Evolutionary conservation across 2,888 invertebrate species (phyloP), one percentile per base, ranked within the genome.

Genomic region (Zootermopsis nevadensis): DNA sequence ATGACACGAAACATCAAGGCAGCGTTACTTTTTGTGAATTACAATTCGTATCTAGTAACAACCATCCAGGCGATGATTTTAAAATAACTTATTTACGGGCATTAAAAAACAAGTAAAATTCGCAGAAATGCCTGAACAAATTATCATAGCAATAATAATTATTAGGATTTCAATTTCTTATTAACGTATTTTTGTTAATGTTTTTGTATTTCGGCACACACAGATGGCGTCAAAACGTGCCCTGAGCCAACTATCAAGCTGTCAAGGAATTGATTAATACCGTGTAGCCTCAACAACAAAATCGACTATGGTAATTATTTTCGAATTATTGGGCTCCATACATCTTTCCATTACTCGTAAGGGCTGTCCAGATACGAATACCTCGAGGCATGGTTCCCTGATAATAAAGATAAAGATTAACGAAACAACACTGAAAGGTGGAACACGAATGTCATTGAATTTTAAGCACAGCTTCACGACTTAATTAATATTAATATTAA

Each of bases 231-330:
- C 48, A 31, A 0, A 33, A 74, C n/a, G 24, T 74, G 74, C 74
- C 74, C 1, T 24, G 38, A 74, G 74, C 74, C 2, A 74, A 2
- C n/a, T 38, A 74, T 74, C 74, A 31, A 74, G 24, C 74, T 74
- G 74, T 74, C 74, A 74, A 24, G 38, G 2, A 38, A 1, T 35
- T 74, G 38, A 42, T 74, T 38, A 74, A 42, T 74, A 69, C 60
- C 15, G 3, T 19, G 48, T 19, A 48, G 60, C 10, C 53, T 4
- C 38, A 24, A 60, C 60, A 60, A 60, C 60, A 3, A 74, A 38
- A 74, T n/a, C 38, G 69, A 33, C 33, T 33, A 69, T 33, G 33
- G 69, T 69, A 69, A 69, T 69, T 69, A 74, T 42, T 74, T 74
- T 74, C 6, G 38, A 74, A 74, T 74, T 74, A 24, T n/a, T n/a